These are phyloP conservation scores for Petromus typicus DNA, from an alignment of 2,113 vertebrate species.

Conservation along the genomic window DNA sequence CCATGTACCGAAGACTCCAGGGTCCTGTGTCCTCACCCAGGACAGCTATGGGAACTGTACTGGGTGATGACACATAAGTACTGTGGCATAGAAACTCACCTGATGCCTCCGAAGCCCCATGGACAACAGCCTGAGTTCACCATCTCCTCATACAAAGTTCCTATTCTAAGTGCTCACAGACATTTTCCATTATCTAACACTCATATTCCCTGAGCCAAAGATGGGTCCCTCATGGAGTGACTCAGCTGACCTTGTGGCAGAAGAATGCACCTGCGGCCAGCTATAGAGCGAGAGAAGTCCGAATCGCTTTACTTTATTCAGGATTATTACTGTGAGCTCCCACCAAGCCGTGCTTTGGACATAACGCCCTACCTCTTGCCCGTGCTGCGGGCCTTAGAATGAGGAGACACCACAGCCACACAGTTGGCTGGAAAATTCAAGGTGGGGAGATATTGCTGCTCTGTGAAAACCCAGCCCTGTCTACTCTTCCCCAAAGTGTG, in stretches of 20 bases:
- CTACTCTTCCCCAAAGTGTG: constrained; percentile 2
- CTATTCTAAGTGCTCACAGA: background rate
- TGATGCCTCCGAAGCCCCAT: background rate
- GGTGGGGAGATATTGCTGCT: background rate
- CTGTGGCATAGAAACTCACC: background rate
- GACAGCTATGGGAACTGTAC: too few species aligned
- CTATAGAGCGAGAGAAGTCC: background rate
- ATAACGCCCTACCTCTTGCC: background rate
- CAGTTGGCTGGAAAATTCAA: constrained; percentile 20
- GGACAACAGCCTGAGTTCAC: background rate
- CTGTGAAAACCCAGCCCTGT: background rate
- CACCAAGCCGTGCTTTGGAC: background rate
- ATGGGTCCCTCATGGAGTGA: background rate
- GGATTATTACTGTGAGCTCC: background rate
- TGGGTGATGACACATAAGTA: background rate
- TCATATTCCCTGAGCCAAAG: background rate
- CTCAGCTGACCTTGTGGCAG: background rate
- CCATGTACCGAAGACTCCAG: background rate
- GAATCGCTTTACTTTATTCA: background rate
- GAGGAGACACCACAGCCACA: background rate
- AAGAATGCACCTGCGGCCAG: background rate
- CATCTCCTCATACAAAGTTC: background rate
- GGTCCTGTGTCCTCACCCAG: background rate
- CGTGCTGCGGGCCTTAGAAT: background rate
- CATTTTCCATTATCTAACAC: background rate